Conservation (phyloP, 2,113 vertebrate genomes). For the human region DNA sequence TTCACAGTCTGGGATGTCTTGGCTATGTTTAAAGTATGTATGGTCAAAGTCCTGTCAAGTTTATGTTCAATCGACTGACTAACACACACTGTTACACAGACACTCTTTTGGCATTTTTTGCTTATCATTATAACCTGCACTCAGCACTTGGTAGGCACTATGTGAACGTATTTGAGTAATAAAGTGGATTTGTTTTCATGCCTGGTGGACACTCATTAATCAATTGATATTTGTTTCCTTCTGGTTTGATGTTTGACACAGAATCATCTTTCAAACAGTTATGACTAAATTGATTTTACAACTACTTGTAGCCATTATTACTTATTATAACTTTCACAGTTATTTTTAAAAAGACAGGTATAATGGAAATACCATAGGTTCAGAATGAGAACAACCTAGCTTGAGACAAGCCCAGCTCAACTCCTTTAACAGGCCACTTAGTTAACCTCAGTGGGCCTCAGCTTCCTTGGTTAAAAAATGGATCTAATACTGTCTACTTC, state of each 20-base stretch:
- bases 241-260: not conserved
- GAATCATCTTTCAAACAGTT: not conserved
- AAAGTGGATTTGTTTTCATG: not conserved
- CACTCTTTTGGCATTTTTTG: not conserved
- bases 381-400: not conserved
- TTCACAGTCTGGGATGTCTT: not conserved
- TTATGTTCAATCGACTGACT: not conserved
- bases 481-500: not conserved
- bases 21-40: not conserved
- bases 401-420: not conserved
- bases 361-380: not conserved
- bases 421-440: not conserved
- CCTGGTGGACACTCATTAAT: not conserved
- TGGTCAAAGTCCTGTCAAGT: not conserved
- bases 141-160: not conserved
- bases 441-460: not conserved
- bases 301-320: not conserved
- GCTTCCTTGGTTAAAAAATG: slow-evolving; percentile 4
- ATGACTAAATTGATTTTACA: not conserved
- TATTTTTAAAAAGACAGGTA: not conserved
- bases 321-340: not conserved
- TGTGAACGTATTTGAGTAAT: not conserved
- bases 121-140: not conserved
- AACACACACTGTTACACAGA: too few species aligned
- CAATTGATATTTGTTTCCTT: not conserved